Evolutionary conservation across 2,797 vertebrate genomes (phyloP), one percentile per base, ranked within the genome.

Genomic region (Pseudochaenichthys georgianus): DNA sequence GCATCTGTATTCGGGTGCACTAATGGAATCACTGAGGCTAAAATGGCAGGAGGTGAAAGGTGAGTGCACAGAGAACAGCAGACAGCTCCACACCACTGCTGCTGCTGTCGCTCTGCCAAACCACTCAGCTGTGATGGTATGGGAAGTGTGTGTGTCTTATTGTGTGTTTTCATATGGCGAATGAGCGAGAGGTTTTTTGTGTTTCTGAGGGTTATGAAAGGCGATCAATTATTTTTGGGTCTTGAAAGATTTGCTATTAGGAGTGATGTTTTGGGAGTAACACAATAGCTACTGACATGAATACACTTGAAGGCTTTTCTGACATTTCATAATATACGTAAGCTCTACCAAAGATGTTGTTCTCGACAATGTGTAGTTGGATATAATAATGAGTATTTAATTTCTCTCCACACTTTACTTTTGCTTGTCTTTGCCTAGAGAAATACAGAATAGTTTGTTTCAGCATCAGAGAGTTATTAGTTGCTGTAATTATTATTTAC

Each of bases 1-100:
- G 89, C 78, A 89, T 93, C 88, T 92, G 91, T 89, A 90, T 91
- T 91, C 90, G 92, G 90, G 84, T 92, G 90, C 85, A 85, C 82
- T 93, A 93, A 94, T 92, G 90, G 88, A 95, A 89, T 91, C 92
- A 93, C 86, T 93, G 90, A 91, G 91, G 89, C 92, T 92, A 89
- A 94, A 94, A 93, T 92, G 91, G 88, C 90, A 91, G 87, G 82
- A 85, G 92, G 91, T 93, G 89, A 92, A 89, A 92, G 92, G 90
- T 93, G 91, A 93, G 81, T 84, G 81, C 81, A 84, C 88, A 90
- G 85, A 92, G 90, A 89, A 88, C 88, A 89, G 80, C 83, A 91
- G 85, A 87, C 82, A 85, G 87, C 87, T 87, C 85, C 86, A 87
- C 89, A 85, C 88, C 85, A 78, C 79, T 70, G 78, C 88, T n/a